Evolutionary conservation across 2,113 vertebrate genomes (phyloP).

Genomic region (Tychaedon coryphoeus): DNA sequence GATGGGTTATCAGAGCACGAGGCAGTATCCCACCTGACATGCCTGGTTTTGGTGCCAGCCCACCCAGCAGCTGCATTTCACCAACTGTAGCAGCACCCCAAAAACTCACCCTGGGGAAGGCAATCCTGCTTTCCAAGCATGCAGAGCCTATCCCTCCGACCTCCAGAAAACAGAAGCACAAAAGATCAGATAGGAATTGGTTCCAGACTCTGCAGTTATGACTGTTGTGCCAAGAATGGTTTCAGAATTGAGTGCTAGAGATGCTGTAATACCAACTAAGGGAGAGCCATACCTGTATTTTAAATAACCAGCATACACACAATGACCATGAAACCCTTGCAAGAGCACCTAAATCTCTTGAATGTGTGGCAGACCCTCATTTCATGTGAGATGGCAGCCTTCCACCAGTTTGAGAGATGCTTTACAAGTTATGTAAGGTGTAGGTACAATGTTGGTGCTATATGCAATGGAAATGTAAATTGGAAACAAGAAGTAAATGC

Average conservation of each 20-base stretch:
- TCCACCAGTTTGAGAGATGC: not conserved
- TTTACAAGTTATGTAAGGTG: not conserved
- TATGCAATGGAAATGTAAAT: not conserved
- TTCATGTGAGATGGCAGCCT: accelerated
- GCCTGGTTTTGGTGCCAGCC: not conserved
- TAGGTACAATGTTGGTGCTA: not conserved
- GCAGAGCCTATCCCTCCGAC: not conserved
- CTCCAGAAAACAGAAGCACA: not conserved
- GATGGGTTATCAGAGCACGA: not conserved
- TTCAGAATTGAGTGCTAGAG: not conserved
- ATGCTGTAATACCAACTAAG: not conserved
- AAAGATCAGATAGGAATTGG: not conserved
- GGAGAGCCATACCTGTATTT: not conserved
- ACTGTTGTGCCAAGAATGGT: not conserved
- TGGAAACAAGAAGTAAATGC: not conserved
- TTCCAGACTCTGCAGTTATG: not conserved
- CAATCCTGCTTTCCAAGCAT: not conserved
- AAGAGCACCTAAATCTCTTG: not conserved
- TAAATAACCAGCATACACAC: not conserved
- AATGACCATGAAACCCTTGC: not conserved
- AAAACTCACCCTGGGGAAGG: not conserved
- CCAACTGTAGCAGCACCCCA: accelerated
- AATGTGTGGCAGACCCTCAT: not conserved
- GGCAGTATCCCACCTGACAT: not conserved
- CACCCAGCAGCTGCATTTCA: accelerated